phyloP scores from a whole-genome alignment of 2,888 invertebrate species.

The Drosophila koepferae region DNA sequence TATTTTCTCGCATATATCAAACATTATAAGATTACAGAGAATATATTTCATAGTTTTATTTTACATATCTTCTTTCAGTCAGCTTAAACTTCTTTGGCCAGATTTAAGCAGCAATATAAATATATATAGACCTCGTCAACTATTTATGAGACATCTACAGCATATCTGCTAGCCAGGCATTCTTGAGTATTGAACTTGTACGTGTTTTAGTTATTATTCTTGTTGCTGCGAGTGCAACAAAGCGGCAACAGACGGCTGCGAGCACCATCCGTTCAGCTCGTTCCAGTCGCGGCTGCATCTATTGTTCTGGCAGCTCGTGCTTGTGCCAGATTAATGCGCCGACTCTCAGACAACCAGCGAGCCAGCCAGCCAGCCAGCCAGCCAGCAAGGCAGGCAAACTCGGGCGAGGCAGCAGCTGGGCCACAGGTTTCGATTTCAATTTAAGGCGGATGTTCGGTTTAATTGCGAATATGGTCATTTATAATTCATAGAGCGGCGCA shows the following conservation, averaged over 20 bases:
- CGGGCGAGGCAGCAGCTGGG: conserved; percentile 6
- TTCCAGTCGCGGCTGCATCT: conserved; percentile 39
- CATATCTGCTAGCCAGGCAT: neutral
- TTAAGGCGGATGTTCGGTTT: conserved; percentile 73
- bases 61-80: neutral
- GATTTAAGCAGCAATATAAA: neutral
- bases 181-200: neutral
- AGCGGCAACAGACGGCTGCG: conserved; percentile 59
- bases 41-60: neutral
- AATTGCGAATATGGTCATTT: conserved; percentile 61
- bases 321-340: conserved; percentile 75
- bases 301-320: conserved; percentile 79
- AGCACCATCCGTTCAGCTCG: conserved; percentile 32
- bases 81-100: neutral
- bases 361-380: too few species aligned
- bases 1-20: neutral
- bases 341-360: conserved; percentile 9
- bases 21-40: neutral
- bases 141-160: neutral
- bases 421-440: conserved; percentile 81
- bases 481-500: conserved; percentile 61
- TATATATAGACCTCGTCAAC: too few species aligned
- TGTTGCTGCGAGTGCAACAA: conserved; percentile 65
- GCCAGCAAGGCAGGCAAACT: conserved; percentile 4
- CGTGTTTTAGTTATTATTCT: conserved; percentile 21